These are phyloP conservation scores for Catharus bicknelli DNA, from an alignment of 2,113 vertebrate species.

Conservation along the genomic window DNA sequence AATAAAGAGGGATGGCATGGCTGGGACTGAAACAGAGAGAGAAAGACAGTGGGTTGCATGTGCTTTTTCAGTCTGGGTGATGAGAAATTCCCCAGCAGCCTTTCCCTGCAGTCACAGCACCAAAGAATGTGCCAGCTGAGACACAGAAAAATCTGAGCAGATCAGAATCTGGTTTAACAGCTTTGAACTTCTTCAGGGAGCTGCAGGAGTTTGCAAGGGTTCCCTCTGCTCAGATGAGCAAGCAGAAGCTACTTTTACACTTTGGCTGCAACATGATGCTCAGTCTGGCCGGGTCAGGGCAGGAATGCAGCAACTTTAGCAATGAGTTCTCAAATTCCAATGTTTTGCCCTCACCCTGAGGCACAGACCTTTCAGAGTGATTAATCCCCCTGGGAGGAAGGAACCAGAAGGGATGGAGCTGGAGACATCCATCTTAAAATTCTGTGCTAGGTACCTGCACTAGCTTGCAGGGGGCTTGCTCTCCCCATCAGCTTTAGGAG, in stretches of 20 bases:
- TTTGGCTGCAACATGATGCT: constrained; percentile 20
- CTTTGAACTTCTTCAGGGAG: not conserved
- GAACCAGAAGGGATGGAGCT: not conserved
- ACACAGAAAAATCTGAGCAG: not conserved
- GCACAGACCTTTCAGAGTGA: not conserved
- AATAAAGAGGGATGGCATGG: constrained; percentile 85
- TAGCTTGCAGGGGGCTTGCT: not conserved
- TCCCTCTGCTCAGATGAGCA: not conserved
- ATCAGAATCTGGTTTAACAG: not conserved
- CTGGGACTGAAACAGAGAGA: constrained; percentile 83
- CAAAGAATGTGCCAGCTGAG: not conserved
- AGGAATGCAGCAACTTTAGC: not conserved
- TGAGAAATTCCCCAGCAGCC: not conserved
- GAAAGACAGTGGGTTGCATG: not conserved
- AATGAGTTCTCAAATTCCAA: constrained; percentile 14
- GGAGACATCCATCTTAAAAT: not conserved
- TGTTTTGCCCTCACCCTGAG: not conserved
- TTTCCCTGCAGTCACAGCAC: not conserved
- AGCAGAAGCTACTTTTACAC: not conserved
- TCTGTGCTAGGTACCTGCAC: not conserved
- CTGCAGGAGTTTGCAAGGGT: not conserved
- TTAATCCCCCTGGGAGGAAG: constrained; percentile 14
- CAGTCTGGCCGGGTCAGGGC: not conserved
- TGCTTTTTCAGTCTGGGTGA: not conserved
- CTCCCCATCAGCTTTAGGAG: not conserved